Evolutionary conservation across 2,888 invertebrate genomes (phyloP).

Genomic region (Drosophila prostipennis): DNA sequence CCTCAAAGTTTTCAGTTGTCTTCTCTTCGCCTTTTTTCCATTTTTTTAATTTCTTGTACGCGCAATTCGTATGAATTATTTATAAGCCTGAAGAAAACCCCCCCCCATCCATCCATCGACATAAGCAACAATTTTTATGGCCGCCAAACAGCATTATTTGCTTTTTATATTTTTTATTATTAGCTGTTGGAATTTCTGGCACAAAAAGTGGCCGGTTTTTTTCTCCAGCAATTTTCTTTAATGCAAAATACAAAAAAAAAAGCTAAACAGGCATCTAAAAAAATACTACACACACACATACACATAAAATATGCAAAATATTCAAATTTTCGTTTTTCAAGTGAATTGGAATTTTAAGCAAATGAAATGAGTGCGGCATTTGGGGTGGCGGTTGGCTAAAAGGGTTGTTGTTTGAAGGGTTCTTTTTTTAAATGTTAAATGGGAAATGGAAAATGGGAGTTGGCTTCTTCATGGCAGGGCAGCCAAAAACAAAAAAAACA

Average conservation of each 20-base stretch:
- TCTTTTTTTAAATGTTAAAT: constrained; percentile 27
- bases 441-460: constrained; percentile 23
- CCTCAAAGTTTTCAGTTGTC: constrained; percentile 48
- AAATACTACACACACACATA: constrained; percentile 49
- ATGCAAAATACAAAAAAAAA: constrained; percentile 39
- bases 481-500: constrained; percentile 9
- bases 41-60: constrained; percentile 67
- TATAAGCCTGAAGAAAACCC: constrained; percentile 63
- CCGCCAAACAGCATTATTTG: constrained; percentile 52
- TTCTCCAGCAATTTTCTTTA: constrained; percentile 45
- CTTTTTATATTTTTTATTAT: constrained; percentile 64
- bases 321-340: constrained; percentile 67
- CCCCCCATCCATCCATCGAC: constrained; percentile 37
- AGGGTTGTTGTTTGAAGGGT: constrained; percentile 34
- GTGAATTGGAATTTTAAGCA: constrained; percentile 77
- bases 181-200: constrained; percentile 69
- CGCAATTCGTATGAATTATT: constrained; percentile 72
- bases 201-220: constrained; percentile 42
- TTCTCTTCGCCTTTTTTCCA: constrained; percentile 16
- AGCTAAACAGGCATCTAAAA: constrained; percentile 32
- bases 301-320: constrained; percentile 72
- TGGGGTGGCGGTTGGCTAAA: constrained; percentile 44
- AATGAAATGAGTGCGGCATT: constrained; percentile 68
- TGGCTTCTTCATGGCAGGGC: constrained; percentile 15
- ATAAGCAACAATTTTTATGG: constrained; percentile 75